Conservation (phyloP, 2,888 invertebrate species). For the Eudasyphora cyanicolor region DNA sequence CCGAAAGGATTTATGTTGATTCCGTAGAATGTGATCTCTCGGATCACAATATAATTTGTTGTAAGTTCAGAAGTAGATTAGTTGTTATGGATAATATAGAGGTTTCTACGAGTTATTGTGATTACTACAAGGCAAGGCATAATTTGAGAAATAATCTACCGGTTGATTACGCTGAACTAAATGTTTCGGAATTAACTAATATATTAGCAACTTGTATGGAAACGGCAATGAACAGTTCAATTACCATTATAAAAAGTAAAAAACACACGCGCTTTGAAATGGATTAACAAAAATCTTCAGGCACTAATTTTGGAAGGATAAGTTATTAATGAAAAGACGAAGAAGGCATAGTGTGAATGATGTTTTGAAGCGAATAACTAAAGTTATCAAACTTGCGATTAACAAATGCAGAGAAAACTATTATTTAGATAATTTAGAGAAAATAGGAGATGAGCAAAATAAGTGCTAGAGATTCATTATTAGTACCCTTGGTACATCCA, state of each 20-base stretch:
- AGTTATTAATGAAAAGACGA: constrained; percentile 10
- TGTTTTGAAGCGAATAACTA: not conserved
- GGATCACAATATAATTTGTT: constrained; percentile 21
- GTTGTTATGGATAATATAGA: not conserved
- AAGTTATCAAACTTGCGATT: not conserved
- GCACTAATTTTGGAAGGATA: constrained; percentile 7
- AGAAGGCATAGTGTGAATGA: not conserved
- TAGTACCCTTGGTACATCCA: not conserved
- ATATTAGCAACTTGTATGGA: not conserved
- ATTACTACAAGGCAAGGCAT: not conserved
- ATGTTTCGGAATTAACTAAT: not conserved
- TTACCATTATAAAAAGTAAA: not conserved
- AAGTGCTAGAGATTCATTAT: not conserved
- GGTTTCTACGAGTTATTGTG: not conserved
- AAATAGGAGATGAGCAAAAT: not conserved
- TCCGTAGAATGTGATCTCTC: constrained; percentile 16
- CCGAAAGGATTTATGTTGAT: not conserved
- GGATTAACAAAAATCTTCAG: not conserved
- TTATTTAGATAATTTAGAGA: not conserved
- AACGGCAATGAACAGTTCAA: not conserved
- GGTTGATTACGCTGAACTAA: not conserved
- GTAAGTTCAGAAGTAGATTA: not conserved
- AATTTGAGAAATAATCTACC: not conserved
- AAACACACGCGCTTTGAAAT: not conserved
- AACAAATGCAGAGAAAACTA: not conserved